phyloP scores from a whole-genome alignment of 92 coral and sea anemone genomes.

The Parazoanthus darwini region DNA sequence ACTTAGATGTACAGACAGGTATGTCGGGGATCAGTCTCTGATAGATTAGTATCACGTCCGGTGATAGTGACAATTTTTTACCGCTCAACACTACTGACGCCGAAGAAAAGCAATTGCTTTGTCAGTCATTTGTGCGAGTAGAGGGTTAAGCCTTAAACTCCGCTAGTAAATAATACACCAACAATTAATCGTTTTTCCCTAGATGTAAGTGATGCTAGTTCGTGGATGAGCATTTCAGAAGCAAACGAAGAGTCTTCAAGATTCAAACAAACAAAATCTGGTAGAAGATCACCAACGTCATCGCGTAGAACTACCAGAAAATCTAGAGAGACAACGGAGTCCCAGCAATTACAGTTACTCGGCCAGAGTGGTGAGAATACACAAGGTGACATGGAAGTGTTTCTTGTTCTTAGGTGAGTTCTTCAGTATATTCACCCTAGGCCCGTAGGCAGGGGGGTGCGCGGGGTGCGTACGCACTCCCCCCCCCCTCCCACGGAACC shows the following conservation, averaged over 20 bases:
- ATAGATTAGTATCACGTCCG: not conserved
- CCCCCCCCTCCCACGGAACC: too few species aligned
- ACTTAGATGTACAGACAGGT: not conserved
- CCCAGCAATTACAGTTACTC: slow-evolving; percentile 7
- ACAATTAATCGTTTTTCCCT: not conserved
- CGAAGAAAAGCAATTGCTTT: not conserved
- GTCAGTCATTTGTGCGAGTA: not conserved
- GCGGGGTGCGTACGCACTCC: too few species aligned
- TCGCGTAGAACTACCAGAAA: not conserved
- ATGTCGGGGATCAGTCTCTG: not conserved
- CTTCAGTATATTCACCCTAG: too few species aligned
- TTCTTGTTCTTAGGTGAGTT: slow-evolving; percentile 30
- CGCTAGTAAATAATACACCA: too few species aligned
- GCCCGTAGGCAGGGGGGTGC: too few species aligned
- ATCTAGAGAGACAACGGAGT: not conserved
- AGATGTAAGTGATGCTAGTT: slow-evolving; percentile 20
- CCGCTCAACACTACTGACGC: not conserved
- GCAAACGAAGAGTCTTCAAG: not conserved
- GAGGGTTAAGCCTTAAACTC: not conserved
- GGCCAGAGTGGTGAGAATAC: not conserved
- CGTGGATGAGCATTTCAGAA: slow-evolving; percentile 21
- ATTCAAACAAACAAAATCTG: not conserved
- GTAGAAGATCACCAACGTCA: not conserved
- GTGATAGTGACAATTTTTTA: not conserved
- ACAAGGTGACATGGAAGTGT: slow-evolving; percentile 30